Base-by-base conservation (phyloP, 2,113 vertebrate genomes). In the Baryphthengus martii region DNA sequence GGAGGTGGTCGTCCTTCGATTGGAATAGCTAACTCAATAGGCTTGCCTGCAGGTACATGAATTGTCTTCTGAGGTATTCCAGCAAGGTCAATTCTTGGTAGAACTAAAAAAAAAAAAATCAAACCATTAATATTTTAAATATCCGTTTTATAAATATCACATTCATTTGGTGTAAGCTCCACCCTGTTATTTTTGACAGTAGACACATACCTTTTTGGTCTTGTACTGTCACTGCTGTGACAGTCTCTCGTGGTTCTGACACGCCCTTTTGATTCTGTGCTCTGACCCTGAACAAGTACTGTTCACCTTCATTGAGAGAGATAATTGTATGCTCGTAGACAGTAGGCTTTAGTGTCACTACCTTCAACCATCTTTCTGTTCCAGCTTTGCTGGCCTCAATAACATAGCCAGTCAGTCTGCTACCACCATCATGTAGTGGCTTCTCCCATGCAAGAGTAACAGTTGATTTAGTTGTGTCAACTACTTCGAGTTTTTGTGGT, bases 361-460 rank as follows among this genome's bases (percentile, higher is more conserved):
- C 99, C 93, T 99, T 99, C 99, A 99, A 98, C 99, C 99, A 99
- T 81, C 99, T 99, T 82, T 99, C 99, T 14, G 99, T 99, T 77
- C 98, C 99, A 87, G 98, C 98, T 97, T 97, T 99, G 97, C 99
- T 99, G 92, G 99, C 99, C 95, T 99, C 99, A 47, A 99, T 98
- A 39, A 99, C 93, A 50, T 99, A 99, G 63, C 98, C 98, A 9
- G 98, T 99, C 95, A 99, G 96, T 93, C 99, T 98, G 98, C 99
- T 99, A 73, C 99, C 99, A 25, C 99, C 99, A 76, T 99, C 99
- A 8, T 99, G 99, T 61, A 98, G 98, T n/a, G 99, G 99, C 94
- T 99, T 99, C 79, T 99, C 99, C 99, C 99, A 99, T 76, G 98
- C 98, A 82, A 99, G 98, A n/a, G 97, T 97, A 42, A 99, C 99